Evolutionary conservation across 2,113 vertebrate species (phyloP).

Genomic region (Pelvicachromis taeniatus): DNA sequence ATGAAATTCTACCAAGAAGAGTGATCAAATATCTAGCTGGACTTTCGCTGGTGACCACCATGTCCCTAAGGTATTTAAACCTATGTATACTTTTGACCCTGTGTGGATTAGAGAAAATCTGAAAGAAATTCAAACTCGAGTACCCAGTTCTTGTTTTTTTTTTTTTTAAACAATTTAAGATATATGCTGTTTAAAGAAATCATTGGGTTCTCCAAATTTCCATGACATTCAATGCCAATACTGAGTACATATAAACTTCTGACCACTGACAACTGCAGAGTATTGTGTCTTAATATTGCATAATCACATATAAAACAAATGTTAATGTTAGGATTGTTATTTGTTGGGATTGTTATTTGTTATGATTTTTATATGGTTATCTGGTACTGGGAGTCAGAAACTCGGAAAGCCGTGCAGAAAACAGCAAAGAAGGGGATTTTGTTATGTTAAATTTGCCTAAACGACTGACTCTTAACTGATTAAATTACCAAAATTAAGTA

Average conservation of each 20-base stretch:
- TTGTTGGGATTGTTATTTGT: too few relatives aligned
- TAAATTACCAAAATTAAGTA: background rate
- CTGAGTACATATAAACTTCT: background rate
- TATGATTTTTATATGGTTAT: too few relatives aligned
- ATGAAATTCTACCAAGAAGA: background rate
- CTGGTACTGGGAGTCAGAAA: too few relatives aligned
- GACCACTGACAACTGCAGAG: background rate
- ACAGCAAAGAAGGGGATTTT: too few relatives aligned
- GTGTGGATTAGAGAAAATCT: background rate
- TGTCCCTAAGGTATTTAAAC: background rate
- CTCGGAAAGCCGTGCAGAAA: too few relatives aligned
- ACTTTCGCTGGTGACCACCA: background rate
- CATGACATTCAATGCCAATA: background rate
- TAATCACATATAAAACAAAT: background rate
- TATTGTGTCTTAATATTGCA: background rate
- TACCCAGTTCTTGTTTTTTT: background rate
- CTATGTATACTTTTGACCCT: background rate
- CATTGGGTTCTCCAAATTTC: background rate
- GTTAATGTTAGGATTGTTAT: background rate
- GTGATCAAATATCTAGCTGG: background rate
- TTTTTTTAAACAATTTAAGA: background rate
- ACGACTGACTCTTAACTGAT: background rate
- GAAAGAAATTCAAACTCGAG: background rate
- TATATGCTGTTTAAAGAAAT: background rate
- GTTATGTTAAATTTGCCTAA: too few relatives aligned